phyloP scores from a whole-genome alignment of 1,140 invertebrate species.

The Anoplophora glabripennis region DNA sequence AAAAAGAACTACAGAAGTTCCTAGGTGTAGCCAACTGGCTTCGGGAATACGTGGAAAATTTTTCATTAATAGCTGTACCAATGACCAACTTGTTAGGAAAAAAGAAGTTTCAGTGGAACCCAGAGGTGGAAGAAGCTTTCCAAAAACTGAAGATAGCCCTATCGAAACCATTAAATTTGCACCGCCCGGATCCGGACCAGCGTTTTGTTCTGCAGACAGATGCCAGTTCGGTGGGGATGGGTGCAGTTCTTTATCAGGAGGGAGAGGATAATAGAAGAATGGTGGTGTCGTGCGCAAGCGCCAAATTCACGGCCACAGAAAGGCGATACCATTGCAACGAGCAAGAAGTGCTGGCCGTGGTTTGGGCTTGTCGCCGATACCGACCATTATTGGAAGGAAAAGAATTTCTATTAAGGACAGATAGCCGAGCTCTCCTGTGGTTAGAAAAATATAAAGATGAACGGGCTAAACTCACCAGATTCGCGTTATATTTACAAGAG shows the following conservation, averaged over 20 bases:
- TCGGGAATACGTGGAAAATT: conserved; percentile 34
- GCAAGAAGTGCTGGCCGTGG: no score
- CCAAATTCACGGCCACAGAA: conserved; percentile 1
- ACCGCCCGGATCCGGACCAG: conserved; percentile 6
- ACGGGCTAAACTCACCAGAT: no score
- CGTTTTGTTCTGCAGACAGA: conserved; percentile 19
- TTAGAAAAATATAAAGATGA: no score
- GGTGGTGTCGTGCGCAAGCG: conserved; percentile 18
- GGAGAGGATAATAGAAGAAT: background rate
- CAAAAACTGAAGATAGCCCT: conserved; percentile 21
- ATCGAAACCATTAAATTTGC: background rate
- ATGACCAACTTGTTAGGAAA: conserved; percentile 22
- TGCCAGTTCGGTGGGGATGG: conserved; percentile 14
- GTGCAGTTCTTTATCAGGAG: conserved; percentile 16
- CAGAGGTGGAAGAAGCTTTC: conserved; percentile 20
- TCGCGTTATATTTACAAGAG: no score
- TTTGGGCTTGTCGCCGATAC: no score
- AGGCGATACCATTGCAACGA: conserved; percentile 4
- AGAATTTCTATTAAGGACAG: no score
- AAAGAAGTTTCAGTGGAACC: conserved; percentile 20
- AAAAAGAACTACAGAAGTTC: conserved; percentile 27
- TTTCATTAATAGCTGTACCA: conserved; percentile 20
- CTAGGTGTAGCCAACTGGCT: conserved; percentile 34
- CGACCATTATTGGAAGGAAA: no score
- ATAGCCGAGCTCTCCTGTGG: no score